phyloP scores from a whole-genome alignment of 2,888 invertebrate species.

The Spodoptera exigua region DNA sequence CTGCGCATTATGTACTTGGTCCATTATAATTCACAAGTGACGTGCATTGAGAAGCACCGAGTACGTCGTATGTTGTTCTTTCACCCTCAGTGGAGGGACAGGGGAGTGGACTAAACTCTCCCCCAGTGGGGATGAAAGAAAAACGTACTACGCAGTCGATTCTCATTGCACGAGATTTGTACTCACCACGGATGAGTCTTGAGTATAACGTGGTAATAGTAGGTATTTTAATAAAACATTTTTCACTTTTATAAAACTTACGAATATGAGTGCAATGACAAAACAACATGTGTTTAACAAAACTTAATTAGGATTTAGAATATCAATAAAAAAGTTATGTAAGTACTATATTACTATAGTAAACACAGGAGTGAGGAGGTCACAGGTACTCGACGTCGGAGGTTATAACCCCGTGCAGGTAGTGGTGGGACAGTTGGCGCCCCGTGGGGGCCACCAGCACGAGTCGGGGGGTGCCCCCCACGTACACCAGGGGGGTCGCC shows the following conservation, averaged over 20 bases:
- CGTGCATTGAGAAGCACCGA: conserved; percentile 15
- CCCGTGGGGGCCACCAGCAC: conserved; percentile 69
- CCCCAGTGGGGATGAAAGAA: conserved; percentile 47
- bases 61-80: conserved; percentile 24
- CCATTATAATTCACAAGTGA: conserved; percentile 9
- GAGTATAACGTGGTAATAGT: too few relatives aligned
- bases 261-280: too few relatives aligned
- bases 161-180: conserved; percentile 24
- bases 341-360: too few relatives aligned
- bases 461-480: conserved; percentile 63
- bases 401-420: conserved; percentile 69
- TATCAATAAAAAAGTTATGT: too few relatives aligned
- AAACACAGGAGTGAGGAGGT: not conserved
- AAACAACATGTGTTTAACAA: too few relatives aligned
- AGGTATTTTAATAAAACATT: too few relatives aligned
- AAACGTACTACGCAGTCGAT: conserved; percentile 36
- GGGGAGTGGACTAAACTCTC: conserved; percentile 14
- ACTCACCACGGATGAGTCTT: not conserved
- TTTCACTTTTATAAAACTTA: too few relatives aligned
- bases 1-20: too few relatives aligned
- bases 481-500: conserved; percentile 64
- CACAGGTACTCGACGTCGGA: conserved; percentile 75
- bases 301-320: too few relatives aligned
- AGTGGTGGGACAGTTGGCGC: conserved; percentile 73
- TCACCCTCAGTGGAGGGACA: conserved; percentile 11